phyloP scores from a whole-genome alignment of 1,140 invertebrate species.

The Sitobion miscanthi region DNA sequence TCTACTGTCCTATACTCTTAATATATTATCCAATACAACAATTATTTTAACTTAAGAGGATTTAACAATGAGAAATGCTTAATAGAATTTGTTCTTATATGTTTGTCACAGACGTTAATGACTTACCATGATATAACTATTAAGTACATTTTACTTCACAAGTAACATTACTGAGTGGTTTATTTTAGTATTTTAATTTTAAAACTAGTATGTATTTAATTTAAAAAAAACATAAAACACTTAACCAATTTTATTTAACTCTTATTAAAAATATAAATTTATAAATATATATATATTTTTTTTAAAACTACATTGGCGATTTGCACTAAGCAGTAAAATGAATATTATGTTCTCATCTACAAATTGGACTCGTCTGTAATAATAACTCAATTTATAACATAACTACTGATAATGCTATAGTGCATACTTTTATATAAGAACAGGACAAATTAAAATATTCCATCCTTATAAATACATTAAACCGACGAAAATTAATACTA shows the following conservation, averaged over 20 bases:
- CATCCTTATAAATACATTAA: not conserved
- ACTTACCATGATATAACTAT: not conserved
- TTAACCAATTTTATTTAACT: slow-evolving; percentile 1
- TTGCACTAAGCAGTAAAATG: too few species aligned
- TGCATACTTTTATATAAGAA: not conserved
- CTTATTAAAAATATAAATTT: not conserved
- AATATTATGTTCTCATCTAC: too few species aligned
- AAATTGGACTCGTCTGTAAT: too few species aligned
- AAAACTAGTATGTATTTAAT: not conserved
- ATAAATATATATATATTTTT: not conserved
- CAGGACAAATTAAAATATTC: not conserved
- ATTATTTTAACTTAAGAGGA: not conserved
- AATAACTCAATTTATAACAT: not conserved
- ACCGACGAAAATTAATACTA: not conserved
- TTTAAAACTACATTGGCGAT: too few species aligned
- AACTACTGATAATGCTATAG: not conserved
- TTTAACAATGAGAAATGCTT: not conserved
- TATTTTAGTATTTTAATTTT: not conserved
- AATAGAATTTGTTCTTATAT: not conserved
- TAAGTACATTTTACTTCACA: not conserved
- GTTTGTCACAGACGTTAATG: not conserved
- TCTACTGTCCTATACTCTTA: not conserved
- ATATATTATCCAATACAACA: not conserved
- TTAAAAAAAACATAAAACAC: not conserved
- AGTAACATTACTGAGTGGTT: not conserved